Percentiles rank a stretch among this genome's conserved stretches.
Evolutionary conservation across 2,797 vertebrate species (phyloP).

Genomic region (Clarias laeviceps): DNA sequence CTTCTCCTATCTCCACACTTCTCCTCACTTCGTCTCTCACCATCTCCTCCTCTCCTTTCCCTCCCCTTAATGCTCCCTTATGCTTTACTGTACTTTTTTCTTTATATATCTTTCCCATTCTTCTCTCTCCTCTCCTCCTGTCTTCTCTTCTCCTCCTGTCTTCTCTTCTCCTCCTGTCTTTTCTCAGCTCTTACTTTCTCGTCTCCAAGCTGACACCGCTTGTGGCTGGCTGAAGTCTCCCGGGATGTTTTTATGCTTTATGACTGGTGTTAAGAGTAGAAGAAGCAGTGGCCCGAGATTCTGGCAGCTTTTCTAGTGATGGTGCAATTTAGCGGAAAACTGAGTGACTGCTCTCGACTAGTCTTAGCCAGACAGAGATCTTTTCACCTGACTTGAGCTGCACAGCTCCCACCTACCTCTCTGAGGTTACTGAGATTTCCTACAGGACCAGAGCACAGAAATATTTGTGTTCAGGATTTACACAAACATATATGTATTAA

Average conservation of each 20-base stretch:
- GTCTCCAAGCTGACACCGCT: constrained; percentile 31
- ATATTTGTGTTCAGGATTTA: constrained; percentile 12
- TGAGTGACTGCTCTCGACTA: constrained; percentile 47
- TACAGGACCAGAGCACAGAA: constrained; percentile 49
- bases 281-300: constrained; percentile 46
- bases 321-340: constrained; percentile 59
- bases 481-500: constrained; percentile 11
- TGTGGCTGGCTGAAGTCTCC: constrained; percentile 47
- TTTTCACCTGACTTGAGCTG: constrained; percentile 44
- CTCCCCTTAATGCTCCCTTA: too few relatives aligned
- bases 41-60: constrained; percentile 30
- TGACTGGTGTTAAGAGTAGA: constrained; percentile 56
- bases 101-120: not conserved
- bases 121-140: constrained; percentile 12
- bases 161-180: constrained; percentile 34
- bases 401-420: constrained; percentile 50
- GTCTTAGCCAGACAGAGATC: constrained; percentile 44
- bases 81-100: not conserved
- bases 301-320: constrained; percentile 42
- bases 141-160: constrained; percentile 43
- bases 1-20: not conserved
- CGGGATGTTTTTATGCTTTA: constrained; percentile 62
- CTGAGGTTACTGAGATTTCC: constrained; percentile 32
- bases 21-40: constrained; percentile 2
- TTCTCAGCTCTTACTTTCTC: constrained; percentile 14